phyloP scores from a whole-genome alignment of 2,888 invertebrate species.

The Stenichneumon culpator region DNA sequence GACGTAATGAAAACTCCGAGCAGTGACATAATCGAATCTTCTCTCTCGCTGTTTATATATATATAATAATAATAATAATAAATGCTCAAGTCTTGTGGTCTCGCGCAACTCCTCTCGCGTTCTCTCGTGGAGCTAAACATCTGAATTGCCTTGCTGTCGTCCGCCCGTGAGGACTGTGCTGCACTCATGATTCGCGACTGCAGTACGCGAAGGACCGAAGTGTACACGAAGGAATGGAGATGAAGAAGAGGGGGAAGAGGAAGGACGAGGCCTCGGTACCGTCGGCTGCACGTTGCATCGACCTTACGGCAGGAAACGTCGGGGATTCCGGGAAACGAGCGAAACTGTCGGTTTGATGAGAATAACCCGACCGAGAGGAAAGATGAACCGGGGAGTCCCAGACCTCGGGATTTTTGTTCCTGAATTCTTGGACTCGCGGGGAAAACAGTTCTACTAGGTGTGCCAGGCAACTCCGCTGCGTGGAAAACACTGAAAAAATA shows the following conservation, averaged over 20 bases:
- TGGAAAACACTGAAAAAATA: too few relatives aligned
- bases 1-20: constrained; percentile 58
- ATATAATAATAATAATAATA: constrained; percentile 13
- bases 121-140: constrained; percentile 38
- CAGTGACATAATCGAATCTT: constrained; percentile 63
- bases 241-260: constrained; percentile 22
- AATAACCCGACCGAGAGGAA: constrained; percentile 50
- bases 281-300: constrained; percentile 48
- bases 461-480: too few relatives aligned
- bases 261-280: constrained; percentile 26
- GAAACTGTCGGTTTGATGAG: constrained; percentile 68
- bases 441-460: constrained; percentile 4
- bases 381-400: constrained; percentile 30
- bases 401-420: constrained; percentile 51
- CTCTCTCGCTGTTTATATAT: constrained; percentile 7
- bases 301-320: constrained; percentile 70
- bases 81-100: constrained; percentile 37
- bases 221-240: constrained; percentile 2
- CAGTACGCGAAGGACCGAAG: constrained; percentile 5
- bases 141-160: constrained; percentile 39
- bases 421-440: constrained; percentile 57
- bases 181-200: background rate
- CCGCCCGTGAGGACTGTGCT: constrained; percentile 15
- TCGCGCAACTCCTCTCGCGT: constrained; percentile 27
- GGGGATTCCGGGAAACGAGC: constrained; percentile 71